phyloP scores from a whole-genome alignment of 2,888 invertebrate genomes.

The Aleiodes leptofemur region DNA sequence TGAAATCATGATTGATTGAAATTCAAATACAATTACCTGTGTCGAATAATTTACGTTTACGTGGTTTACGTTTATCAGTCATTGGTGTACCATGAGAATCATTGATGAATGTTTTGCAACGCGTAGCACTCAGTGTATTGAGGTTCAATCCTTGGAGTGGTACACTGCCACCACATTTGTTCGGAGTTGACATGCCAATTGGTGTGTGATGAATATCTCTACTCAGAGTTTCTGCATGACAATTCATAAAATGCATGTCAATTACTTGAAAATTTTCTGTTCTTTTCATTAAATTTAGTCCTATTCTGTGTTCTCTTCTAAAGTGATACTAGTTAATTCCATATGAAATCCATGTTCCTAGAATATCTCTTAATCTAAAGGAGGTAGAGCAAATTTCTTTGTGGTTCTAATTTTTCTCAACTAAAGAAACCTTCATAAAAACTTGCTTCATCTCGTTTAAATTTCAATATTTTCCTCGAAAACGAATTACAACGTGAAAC shows the following conservation, averaged over 20 bases:
- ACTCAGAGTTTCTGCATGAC: slow-evolving; percentile 52
- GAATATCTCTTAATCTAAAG: too few species aligned
- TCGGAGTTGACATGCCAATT: slow-evolving; percentile 62
- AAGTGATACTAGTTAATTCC: too few species aligned
- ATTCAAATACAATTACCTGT: slow-evolving; percentile 51
- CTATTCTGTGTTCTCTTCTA: too few species aligned
- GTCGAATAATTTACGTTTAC: slow-evolving; percentile 62
- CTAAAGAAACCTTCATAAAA: too few species aligned
- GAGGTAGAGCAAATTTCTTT: too few species aligned
- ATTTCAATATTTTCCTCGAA: too few species aligned
- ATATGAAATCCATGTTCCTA: too few species aligned
- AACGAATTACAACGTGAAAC: too few species aligned
- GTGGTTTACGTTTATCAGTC: slow-evolving; percentile 58
- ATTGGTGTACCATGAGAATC: slow-evolving; percentile 55
- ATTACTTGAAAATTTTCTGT: background rate
- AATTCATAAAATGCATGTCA: background rate
- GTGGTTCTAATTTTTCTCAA: too few species aligned
- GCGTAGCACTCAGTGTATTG: slow-evolving; percentile 32
- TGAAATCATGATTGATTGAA: background rate
- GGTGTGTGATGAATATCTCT: slow-evolving; percentile 54
- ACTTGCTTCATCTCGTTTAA: too few species aligned
- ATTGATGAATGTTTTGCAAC: slow-evolving; percentile 43
- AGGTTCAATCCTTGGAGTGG: slow-evolving; percentile 46
- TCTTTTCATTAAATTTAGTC: too few species aligned
- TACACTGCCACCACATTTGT: slow-evolving; percentile 52